These are phyloP conservation scores for Orthonychiurus folsomi DNA, from an alignment of 2,888 invertebrate genomes.

Conservation along the genomic window DNA sequence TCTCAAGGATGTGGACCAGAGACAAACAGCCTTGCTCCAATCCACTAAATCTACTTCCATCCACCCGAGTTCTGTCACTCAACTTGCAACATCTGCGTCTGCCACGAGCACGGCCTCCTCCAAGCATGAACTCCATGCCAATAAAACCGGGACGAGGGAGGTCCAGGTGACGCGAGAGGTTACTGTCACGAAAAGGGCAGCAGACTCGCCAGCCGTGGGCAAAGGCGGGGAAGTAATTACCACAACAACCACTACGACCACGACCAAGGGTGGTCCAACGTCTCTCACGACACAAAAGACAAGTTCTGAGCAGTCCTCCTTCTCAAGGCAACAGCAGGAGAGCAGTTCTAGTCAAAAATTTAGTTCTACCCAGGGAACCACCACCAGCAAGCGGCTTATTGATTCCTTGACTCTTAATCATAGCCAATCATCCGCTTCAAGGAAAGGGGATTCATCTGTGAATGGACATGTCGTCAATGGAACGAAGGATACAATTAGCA, in stretches of 20 bases:
- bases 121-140: constrained; percentile 42
- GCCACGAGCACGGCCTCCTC: not conserved
- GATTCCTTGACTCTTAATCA: constrained; percentile 9
- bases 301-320: not conserved
- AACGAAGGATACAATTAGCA: not conserved
- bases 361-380: not conserved
- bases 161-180: constrained; percentile 38
- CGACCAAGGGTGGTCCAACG: constrained; percentile 9
- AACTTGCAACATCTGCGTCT: not conserved
- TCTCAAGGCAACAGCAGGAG: constrained; percentile 3
- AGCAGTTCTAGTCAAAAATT: not conserved
- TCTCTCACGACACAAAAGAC: constrained; percentile 2
- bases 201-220: constrained; percentile 5
- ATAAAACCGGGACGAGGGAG: constrained; percentile 41
- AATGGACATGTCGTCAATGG: not conserved
- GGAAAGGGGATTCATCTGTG: not conserved
- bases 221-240: constrained; percentile 22
- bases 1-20: constrained; percentile 24
- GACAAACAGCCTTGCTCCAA: not conserved
- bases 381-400: not conserved
- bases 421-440: not conserved
- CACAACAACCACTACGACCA: constrained; percentile 24
- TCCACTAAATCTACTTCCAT: not conserved
- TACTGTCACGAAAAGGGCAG: constrained; percentile 36
- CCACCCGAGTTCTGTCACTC: constrained; percentile 2